Percentiles rank a stretch among this genome's conserved stretches.
These are phyloP conservation scores for Chlorops oryzae DNA, from an alignment of 1,140 invertebrate genomes.

Conservation along the genomic window DNA sequence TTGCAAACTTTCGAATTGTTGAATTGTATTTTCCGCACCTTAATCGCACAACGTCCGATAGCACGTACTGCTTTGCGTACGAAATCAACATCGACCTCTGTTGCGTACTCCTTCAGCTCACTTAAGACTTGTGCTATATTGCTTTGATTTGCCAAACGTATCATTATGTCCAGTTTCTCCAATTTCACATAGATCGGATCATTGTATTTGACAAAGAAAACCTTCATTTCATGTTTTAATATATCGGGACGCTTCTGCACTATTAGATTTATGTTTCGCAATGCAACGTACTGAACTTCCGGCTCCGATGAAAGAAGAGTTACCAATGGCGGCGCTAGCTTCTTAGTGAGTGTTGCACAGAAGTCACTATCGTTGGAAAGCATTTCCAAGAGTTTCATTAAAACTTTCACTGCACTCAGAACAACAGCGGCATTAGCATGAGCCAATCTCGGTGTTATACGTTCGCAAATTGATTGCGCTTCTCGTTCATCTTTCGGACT, in stretches of 20 bases:
- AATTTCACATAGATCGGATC: slow-evolving; percentile 99
- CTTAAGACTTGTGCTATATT: slow-evolving; percentile 98
- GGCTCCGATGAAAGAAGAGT: slow-evolving; percentile 96
- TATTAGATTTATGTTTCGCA: slow-evolving; percentile 98
- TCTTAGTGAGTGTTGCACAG: slow-evolving; percentile 89
- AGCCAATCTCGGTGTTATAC: slow-evolving; percentile 94
- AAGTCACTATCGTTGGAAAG: slow-evolving; percentile 89
- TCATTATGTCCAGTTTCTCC: slow-evolving; percentile 99
- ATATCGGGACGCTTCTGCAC: slow-evolving; percentile 99
- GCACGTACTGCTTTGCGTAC: slow-evolving; percentile 97
- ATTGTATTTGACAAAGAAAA: slow-evolving; percentile 99
- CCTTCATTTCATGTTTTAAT: slow-evolving; percentile 99
- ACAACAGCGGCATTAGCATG: slow-evolving; percentile 99
- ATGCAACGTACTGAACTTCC: slow-evolving; percentile 97
- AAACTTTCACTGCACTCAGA: slow-evolving; percentile 91
- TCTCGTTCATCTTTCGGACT: slow-evolving; percentile 95
- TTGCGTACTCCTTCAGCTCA: slow-evolving; percentile 98
- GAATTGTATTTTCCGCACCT: slow-evolving; percentile 53
- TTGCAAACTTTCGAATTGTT: not conserved
- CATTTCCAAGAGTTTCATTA: slow-evolving; percentile 99
- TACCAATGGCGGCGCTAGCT: slow-evolving; percentile 96
- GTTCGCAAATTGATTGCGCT: slow-evolving; percentile 98
- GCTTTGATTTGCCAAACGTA: slow-evolving; percentile 92
- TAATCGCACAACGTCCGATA: slow-evolving; percentile 98
- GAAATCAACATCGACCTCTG: slow-evolving; percentile 99